Base-by-base conservation (phyloP, 2,797 vertebrate species). In the Lithobates pipiens region DNA sequence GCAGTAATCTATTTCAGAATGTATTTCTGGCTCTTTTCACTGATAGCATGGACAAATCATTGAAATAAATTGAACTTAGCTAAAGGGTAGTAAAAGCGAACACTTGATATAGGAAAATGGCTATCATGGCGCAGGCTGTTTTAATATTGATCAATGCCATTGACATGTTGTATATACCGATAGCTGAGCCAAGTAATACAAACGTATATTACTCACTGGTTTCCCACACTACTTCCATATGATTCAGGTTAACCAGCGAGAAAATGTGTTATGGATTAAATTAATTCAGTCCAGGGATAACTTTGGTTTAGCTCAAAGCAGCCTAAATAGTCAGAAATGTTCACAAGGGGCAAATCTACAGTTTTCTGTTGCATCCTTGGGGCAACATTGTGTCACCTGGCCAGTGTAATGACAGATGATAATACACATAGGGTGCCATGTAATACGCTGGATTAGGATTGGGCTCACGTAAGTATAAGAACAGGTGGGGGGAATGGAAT, bases 11-110 rank as follows among this genome's bases (percentile, higher is more conserved):
- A 61, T 86, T 83, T 79, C 67, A 74, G 25, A 76, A 80, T 84
- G 27, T 44, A 84, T 80, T 83, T 80, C 63, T 87, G 76, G 80
- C 71, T 79, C 80, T 42, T 57, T 77, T 54, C 57, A 61, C 67
- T 34, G 75, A 77, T 82, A 2, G 25, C 39, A 75, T 75, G 76
- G 69, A 54, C 76, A 61, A 79, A 68, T 61, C 68, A 69, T 86
- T 83, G 44, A 69, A 69, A 83, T 72, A 73, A 68, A 78, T 83
- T 78, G 69, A 69, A 75, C 67, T 77, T 23, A 78, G 75, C 61
- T 82, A 83, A 73, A 86, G 85, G 69, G 29, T 73, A 86, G 68
- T 86, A 74, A 79, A 70, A 83, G 61, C 75, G 44, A 72, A 71
- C n/a, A 75, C 44, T 78, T 83, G 32, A 79, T 75, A 42, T 80